phyloP scores from a whole-genome alignment of 2,113 vertebrate species.

The Neolamprologus devosi region DNA sequence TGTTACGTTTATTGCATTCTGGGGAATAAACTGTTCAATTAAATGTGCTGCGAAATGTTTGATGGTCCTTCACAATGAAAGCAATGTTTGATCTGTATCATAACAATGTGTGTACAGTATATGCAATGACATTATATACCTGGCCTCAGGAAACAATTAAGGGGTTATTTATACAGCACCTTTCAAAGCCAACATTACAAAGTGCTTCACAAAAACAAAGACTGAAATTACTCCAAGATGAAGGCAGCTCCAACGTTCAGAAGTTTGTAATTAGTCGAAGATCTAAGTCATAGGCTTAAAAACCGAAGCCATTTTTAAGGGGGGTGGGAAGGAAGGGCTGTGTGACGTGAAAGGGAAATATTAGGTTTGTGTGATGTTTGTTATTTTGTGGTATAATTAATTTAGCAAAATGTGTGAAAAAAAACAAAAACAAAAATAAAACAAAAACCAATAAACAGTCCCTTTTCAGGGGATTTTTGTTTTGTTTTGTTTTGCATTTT shows the following conservation, averaged over 20 bases:
- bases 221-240: background rate
- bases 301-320: background rate
- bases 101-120: background rate
- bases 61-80: background rate
- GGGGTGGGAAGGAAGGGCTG: background rate
- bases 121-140: background rate
- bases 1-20: background rate
- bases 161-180: conserved; percentile 4
- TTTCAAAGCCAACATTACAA: background rate
- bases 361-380: background rate
- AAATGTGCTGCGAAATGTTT: background rate
- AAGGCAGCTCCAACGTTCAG: background rate
- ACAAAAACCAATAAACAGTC: background rate
- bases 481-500: background rate
- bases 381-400: background rate
- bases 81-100: background rate
- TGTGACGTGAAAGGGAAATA: background rate
- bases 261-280: background rate
- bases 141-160: background rate
- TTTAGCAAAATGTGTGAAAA: background rate
- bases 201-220: background rate
- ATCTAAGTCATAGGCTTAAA: background rate
- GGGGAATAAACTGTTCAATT: background rate
- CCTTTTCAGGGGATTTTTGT: background rate
- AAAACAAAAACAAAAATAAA: background rate